Percentiles rank a stretch among this genome's conserved stretches.
These are phyloP conservation scores for Anguilla marmorata DNA, from an alignment of 2,797 vertebrate species.

Conservation along the genomic window DNA sequence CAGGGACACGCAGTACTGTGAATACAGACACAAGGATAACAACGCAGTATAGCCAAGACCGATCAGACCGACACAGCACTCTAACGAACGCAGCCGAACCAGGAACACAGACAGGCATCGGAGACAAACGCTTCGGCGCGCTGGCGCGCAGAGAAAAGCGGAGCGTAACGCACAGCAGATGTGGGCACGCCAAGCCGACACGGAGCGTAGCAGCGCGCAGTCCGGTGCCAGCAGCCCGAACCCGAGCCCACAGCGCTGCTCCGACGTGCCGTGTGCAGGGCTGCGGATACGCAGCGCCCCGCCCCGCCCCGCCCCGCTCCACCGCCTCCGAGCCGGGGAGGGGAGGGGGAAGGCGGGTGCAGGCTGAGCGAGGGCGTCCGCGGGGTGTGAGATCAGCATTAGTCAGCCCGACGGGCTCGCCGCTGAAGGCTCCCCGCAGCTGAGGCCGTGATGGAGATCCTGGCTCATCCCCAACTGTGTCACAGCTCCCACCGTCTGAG, in stretches of 20 bases:
- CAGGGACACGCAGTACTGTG: neutral
- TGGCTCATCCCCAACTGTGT: slow-evolving; percentile 17
- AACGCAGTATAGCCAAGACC: neutral
- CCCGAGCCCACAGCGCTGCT: neutral
- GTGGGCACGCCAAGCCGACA: neutral
- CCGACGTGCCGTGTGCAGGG: neutral
- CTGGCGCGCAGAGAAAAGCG: neutral
- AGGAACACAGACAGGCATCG: neutral
- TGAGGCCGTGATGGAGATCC: neutral
- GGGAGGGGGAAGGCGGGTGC: neutral
- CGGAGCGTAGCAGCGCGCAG: neutral
- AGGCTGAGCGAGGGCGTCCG: neutral
- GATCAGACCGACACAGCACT: neutral
- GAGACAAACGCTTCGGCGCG: neutral
- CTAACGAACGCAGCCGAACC: neutral
- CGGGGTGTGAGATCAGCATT: slow-evolving; percentile 15
- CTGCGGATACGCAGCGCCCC: neutral
- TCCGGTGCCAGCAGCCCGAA: too few species aligned
- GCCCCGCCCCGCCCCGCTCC: neutral
- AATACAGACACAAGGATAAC: neutral
- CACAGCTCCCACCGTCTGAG: neutral
- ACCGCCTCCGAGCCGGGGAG: neutral
- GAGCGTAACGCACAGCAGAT: neutral
- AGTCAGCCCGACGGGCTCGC: slow-evolving; percentile 50
- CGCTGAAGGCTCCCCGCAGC: slow-evolving; percentile 12